Evolutionary conservation across 1,140 invertebrate species (phyloP), one percentile per base, ranked within the genome.

Genomic region (Bombus difficillimus): DNA sequence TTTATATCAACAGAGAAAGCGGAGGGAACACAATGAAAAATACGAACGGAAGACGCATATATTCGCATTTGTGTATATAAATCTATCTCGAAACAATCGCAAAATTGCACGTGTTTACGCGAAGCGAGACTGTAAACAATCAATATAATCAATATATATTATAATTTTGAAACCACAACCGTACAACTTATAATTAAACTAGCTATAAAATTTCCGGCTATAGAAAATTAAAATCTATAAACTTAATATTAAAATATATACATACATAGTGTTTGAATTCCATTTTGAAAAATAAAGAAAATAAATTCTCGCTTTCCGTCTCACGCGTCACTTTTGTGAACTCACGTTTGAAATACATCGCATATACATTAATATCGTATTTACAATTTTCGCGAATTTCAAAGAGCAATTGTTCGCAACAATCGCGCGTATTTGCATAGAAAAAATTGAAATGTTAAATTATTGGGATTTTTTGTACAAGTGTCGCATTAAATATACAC

Each of bases 1-100:
- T 15, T 10, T 43, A 32, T 28, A 1, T 25, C 32, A 15, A 37
- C 6, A 8, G 62, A 83, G 76, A 84, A 79, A 84, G 66, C 39
- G 64, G 82, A 79, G 47, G 82, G 75, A 79, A 34, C 37, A 39
- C 41, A 10, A 32, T 22, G 39, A 22, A 59, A 84, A 71, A 79
- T 84, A 53, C 66, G 25, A 43, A 84, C 82, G 82, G 76, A 84
- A 84, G 75, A 78, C 47, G n/a, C 37, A 47, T n/a, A 9, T 32
- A 43, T 69, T 39, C 22, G 15, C 25, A 43, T 69, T 57, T 9
- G 32, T 53, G 39, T 76, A 22, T 68, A 62, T 12, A 71, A 72
- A 81, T 78, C 10, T 47, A 68, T 71, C 39, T 10, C 15, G 43
- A 57, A 69, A 28, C 1, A 4, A 41, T 72, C n/a, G 12, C 34